A percentile compares a stretch with the other conserved stretches of the same genome.
phyloP scores from a whole-genome alignment of 2,113 vertebrate species.

The Potamarius usumacintae region DNA sequence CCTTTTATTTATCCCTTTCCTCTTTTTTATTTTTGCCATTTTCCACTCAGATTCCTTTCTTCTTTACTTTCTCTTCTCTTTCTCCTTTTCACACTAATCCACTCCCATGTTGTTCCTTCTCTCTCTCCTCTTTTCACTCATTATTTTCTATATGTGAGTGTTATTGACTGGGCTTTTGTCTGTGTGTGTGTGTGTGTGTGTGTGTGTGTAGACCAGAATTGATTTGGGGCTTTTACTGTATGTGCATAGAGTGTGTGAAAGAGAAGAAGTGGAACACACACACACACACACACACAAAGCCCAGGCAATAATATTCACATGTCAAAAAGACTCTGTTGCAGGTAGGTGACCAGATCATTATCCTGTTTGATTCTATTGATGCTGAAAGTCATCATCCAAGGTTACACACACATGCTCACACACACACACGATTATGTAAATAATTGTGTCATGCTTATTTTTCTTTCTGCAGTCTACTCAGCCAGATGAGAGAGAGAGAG shows the following conservation, averaged over 20 bases:
- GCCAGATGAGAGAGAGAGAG: neutral
- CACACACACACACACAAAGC: neutral
- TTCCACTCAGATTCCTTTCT: neutral
- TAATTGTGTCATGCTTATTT: neutral
- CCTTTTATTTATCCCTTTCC: neutral
- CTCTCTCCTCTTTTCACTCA: neutral
- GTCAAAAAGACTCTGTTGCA: neutral
- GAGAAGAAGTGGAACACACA: neutral
- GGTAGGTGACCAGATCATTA: neutral
- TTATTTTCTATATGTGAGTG: neutral
- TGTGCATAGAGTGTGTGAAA: neutral
- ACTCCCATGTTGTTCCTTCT: neutral
- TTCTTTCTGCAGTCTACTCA: neutral
- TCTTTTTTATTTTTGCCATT: neutral
- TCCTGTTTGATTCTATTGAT: neutral
- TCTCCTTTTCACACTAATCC: neutral
- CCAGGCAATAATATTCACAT: no score
- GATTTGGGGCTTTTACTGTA: neutral
- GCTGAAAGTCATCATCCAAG: neutral
- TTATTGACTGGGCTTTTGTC: neutral
- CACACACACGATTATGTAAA: neutral
- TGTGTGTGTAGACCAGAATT: constrained; percentile 12
- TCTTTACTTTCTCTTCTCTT: neutral
- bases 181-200: neutral
- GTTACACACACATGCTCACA: neutral